These are phyloP conservation scores for Vespertilio murinus DNA, from an alignment of 2,797 vertebrate species.

Conservation along the genomic window DNA sequence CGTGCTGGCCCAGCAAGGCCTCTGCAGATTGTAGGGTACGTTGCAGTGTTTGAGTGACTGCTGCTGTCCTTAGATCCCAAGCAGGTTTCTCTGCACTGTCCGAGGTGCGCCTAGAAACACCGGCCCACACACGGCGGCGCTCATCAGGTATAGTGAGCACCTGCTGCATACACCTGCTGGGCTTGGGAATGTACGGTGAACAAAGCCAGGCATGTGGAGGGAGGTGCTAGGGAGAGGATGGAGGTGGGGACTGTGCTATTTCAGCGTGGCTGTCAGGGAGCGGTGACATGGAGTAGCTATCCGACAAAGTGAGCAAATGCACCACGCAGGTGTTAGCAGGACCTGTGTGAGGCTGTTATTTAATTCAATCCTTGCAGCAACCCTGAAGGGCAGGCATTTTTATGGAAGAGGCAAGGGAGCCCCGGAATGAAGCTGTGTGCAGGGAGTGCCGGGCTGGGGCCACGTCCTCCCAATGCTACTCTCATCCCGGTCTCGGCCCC, in stretches of 20 bases:
- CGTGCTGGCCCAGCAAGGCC: neutral
- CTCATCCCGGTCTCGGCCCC: fast-evolving
- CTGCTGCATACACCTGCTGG: neutral
- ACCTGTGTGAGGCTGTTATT: neutral
- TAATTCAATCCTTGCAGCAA: neutral
- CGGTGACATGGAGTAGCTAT: neutral
- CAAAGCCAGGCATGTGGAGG: neutral
- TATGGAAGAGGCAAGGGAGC: neutral
- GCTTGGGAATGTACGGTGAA: neutral
- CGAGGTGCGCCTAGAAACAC: neutral
- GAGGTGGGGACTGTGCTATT: too few species aligned
- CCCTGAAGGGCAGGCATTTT: neutral
- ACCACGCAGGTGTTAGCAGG: neutral
- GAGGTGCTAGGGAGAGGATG: neutral
- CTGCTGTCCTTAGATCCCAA: neutral
- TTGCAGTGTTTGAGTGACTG: neutral
- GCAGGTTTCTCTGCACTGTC: neutral
- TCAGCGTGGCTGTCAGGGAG: neutral
- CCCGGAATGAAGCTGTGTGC: neutral
- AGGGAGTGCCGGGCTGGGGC: fast-evolving
- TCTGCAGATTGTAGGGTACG: neutral
- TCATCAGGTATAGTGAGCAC: neutral
- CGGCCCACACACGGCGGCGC: neutral
- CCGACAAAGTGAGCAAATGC: neutral
- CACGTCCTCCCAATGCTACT: fast-evolving